These are phyloP conservation scores for Pavo muticus DNA, from an alignment of 2,113 vertebrate genomes.

Conservation along the genomic window DNA sequence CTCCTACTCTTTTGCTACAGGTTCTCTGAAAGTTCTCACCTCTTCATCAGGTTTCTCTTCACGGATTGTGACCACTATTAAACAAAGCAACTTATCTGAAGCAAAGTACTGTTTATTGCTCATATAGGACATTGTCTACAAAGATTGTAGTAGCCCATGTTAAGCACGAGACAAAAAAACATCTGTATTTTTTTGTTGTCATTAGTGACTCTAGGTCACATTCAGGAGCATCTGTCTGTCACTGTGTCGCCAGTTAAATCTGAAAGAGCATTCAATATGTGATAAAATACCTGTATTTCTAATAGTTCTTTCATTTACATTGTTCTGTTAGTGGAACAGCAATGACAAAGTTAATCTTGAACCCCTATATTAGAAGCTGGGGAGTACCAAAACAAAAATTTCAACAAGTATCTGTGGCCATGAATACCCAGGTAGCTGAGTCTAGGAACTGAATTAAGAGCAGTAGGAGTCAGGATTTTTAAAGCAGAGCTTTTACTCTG, in stretches of 20 bases:
- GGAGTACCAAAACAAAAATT: not conserved
- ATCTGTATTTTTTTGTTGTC: not conserved
- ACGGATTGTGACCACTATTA: not conserved
- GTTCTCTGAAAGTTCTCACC: not conserved
- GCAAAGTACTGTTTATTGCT: not conserved
- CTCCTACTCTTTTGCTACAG: not conserved
- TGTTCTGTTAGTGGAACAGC: not conserved
- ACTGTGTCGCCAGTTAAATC: not conserved
- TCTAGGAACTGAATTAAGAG: not conserved
- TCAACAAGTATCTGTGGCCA: not conserved
- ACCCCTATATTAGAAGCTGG: accelerated
- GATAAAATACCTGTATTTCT: not conserved
- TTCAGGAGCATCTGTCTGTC: not conserved
- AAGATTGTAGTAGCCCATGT: not conserved
- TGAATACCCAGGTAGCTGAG: not conserved
- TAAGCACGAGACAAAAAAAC: not conserved
- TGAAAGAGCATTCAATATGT: accelerated
- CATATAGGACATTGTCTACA: not conserved
- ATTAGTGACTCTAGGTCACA: not conserved
- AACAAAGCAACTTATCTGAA: not conserved
- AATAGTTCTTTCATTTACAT: accelerated
- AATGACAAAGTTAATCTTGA: accelerated
- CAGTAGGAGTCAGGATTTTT: not conserved
- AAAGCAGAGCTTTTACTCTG: not conserved
- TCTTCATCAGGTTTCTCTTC: not conserved